Evolutionary conservation across 1,140 invertebrate species (phyloP), one percentile per base, ranked within the genome.

Genomic region (Pararge aegeria): DNA sequence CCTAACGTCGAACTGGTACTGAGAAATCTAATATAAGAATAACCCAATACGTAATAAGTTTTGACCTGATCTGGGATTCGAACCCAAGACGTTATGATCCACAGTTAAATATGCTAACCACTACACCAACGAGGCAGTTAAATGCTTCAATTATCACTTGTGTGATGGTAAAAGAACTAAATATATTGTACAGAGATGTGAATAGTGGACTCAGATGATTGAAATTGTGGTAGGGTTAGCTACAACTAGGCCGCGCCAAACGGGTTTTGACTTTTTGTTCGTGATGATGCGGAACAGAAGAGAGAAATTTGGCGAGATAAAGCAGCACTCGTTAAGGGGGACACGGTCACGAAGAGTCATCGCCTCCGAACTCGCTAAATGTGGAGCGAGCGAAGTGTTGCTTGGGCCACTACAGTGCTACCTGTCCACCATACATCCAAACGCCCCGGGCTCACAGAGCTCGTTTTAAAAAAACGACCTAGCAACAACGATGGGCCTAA

Each of bases 241-340:
- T 46, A 2, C 42, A 83, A 78, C 79, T 86, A 83, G 83, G 83
- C 74, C 83, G 77, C 75, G 72, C 78, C 19, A 57, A 83, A 82
- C 80, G 83, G 80, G 79, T 80, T 70, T 82, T 68, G 66, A 80
- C 72, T 83, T 83, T 86, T 86, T 86, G 78, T 83, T 78, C 74
- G 75, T 80, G 78, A 78, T 83, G 78, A 79, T 80, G 79, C 83
- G 78, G 80, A 83, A 83, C 80, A 81, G 78, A 79, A 77, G 73
- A 82, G 85, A 83, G 86, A 87, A 89, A 87, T 89, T 89, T 73
- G 78, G 82, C 72, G 76, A 85, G 81, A 83, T 80, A 80, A 81
- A 81, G 74, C 75, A 78, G 76, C 65, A 78, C 73, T 80, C 70
- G 68, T 60, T 81, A 81, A 86, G 75, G 82, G 76, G 80, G 82